Evolutionary conservation across 1,140 invertebrate genomes (phyloP).

Genomic region (Andricus grossulariae): DNA sequence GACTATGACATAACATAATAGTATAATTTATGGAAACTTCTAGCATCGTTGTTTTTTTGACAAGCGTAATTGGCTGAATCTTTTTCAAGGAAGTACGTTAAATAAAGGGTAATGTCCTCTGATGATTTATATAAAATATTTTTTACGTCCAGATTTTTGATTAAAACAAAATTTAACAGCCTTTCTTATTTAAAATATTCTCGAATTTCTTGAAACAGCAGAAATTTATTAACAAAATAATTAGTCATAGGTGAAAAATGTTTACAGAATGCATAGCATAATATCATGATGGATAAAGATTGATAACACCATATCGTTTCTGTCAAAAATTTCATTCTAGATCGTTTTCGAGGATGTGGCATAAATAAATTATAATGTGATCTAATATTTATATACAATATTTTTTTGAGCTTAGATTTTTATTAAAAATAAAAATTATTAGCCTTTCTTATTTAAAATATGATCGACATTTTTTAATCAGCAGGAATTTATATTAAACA

Average conservation of each 20-base stretch:
- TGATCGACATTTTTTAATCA: too few relatives aligned
- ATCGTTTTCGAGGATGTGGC: neutral
- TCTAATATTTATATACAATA: neutral
- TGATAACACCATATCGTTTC: constrained; percentile 68
- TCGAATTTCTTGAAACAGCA: too few relatives aligned
- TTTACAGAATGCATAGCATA: neutral
- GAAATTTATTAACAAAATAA: too few relatives aligned
- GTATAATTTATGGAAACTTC: constrained; percentile 58
- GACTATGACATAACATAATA: neutral
- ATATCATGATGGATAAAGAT: constrained; percentile 59
- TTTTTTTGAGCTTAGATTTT: neutral
- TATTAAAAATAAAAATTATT: too few relatives aligned
- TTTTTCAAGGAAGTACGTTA: neutral
- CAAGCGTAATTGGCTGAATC: neutral
- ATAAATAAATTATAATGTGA: constrained; percentile 15
- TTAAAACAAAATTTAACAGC: too few relatives aligned
- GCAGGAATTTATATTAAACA: too few relatives aligned
- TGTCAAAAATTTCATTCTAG: neutral
- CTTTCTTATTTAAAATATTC: too few relatives aligned
- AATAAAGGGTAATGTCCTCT: constrained; percentile 11
- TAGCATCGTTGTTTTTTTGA: constrained; percentile 62
- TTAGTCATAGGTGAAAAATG: too few relatives aligned
- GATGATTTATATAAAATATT: too few relatives aligned
- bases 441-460: neutral
- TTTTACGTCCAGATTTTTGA: too few relatives aligned